phyloP scores from a whole-genome alignment of 2,888 invertebrate genomes.

The Perizoma affinitatum region DNA sequence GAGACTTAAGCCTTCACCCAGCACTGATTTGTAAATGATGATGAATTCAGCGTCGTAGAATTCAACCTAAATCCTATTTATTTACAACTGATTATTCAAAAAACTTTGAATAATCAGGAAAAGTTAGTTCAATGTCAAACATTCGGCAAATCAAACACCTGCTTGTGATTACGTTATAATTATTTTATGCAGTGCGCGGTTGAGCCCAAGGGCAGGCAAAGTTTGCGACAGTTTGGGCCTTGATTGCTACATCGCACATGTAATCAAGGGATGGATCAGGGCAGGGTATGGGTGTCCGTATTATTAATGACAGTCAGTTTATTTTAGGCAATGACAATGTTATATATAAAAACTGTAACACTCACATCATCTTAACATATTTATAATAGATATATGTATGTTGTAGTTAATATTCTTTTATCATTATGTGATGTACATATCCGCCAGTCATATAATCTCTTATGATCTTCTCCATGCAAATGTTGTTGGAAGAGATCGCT shows the following conservation, averaged over 20 bases:
- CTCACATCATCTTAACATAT: too few relatives aligned
- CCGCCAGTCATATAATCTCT: too few relatives aligned
- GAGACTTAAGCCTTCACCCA: too few relatives aligned
- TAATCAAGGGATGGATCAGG: constrained; percentile 16
- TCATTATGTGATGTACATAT: too few relatives aligned
- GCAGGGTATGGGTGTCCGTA: background rate
- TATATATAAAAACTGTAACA: too few relatives aligned
- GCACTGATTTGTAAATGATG: too few relatives aligned
- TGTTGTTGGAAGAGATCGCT: too few relatives aligned
- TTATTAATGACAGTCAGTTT: background rate
- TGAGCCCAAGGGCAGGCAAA: constrained; percentile 27
- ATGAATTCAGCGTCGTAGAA: background rate
- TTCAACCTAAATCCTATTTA: background rate
- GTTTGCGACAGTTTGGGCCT: constrained; percentile 31
- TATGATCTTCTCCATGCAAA: too few relatives aligned
- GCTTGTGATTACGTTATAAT: constrained; percentile 28
- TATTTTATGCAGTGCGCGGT: constrained; percentile 22
- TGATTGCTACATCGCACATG: constrained; percentile 34
- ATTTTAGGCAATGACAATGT: too few relatives aligned
- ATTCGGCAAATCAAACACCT: constrained; percentile 38
- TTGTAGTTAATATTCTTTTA: too few relatives aligned
- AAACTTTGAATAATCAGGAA: background rate
- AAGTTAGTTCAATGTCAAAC: constrained; percentile 34
- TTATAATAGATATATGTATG: too few relatives aligned
- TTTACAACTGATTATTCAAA: constrained; percentile 6